Percentiles rank a stretch among this genome's conserved stretches.
Evolutionary conservation across 2,888 invertebrate genomes (phyloP).

Genomic region (Stomorhina lunata): DNA sequence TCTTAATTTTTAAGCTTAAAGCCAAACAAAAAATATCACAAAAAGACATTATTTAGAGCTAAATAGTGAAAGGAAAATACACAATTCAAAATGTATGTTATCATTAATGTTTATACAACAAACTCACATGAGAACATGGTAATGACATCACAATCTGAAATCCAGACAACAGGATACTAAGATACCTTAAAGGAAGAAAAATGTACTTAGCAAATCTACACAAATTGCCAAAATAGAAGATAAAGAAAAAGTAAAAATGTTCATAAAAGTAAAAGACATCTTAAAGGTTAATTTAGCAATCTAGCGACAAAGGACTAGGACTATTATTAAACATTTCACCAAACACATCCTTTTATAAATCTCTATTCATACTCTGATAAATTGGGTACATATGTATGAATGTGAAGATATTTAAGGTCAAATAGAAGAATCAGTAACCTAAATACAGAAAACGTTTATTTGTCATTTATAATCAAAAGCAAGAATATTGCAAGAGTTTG

Average conservation of each 20-base stretch:
- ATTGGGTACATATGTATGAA: background rate
- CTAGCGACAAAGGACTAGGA: conserved; percentile 38
- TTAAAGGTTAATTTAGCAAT: conserved; percentile 61
- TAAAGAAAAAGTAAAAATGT: background rate
- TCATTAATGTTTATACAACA: background rate
- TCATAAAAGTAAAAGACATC: conserved; percentile 5
- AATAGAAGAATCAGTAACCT: conserved; percentile 33
- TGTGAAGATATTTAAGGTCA: conserved; percentile 41
- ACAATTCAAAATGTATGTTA: background rate
- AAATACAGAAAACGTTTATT: conserved; percentile 52
- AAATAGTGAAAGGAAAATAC: background rate
- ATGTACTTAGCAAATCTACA: background rate
- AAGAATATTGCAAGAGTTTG: conserved; percentile 12
- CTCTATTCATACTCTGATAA: background rate
- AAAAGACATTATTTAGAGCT: background rate
- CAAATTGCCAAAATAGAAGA: background rate
- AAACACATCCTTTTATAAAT: background rate
- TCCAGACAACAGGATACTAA: conserved; percentile 13
- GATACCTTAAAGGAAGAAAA: conserved; percentile 22
- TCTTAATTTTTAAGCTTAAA: no score
- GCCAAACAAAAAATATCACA: background rate
- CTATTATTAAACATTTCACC: conserved; percentile 40
- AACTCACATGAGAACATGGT: conserved; percentile 38
- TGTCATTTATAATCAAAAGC: conserved; percentile 47
- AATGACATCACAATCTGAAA: conserved; percentile 49